These are phyloP conservation scores for Mizuhopecten yessoensis DNA, from an alignment of 1,140 invertebrate genomes.

Conservation along the genomic window DNA sequence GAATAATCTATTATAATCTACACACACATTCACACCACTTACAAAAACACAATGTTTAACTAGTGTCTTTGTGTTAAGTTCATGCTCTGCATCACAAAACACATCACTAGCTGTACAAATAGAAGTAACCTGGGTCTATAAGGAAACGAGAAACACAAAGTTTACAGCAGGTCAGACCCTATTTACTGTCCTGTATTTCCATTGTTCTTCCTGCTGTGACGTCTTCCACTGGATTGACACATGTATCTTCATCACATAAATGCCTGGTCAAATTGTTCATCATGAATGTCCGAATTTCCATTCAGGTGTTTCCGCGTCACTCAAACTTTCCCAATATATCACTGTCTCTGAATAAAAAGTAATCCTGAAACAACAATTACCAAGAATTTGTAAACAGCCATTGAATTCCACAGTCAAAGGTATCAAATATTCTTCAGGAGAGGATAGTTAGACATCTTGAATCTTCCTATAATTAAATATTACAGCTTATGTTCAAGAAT, in stretches of 20 bases:
- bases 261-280: slow-evolving; percentile 38
- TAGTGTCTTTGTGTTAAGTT: neutral
- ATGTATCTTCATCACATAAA: slow-evolving; percentile 12
- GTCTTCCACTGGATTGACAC: neutral
- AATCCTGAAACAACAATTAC: slow-evolving; percentile 87
- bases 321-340: slow-evolving; percentile 96
- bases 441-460: too few relatives aligned
- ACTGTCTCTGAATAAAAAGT: slow-evolving; percentile 96
- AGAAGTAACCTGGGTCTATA: neutral
- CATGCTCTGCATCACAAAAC: neutral
- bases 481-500: too few relatives aligned
- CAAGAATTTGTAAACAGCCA: neutral
- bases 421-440: too few relatives aligned
- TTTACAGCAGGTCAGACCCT: neutral
- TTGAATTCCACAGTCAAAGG: too few relatives aligned
- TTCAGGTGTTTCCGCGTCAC: slow-evolving; percentile 53
- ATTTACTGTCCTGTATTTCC: neutral
- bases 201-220: neutral
- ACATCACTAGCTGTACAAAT: neutral
- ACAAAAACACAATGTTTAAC: neutral
- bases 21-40: slow-evolving; percentile 32
- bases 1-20: slow-evolving; percentile 30
- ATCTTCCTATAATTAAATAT: too few relatives aligned
- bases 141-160: neutral
- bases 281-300: neutral